Evolutionary conservation across 1,140 invertebrate species (phyloP), one percentile per base, ranked within the genome.

Genomic region (Sogatella furcifera): DNA sequence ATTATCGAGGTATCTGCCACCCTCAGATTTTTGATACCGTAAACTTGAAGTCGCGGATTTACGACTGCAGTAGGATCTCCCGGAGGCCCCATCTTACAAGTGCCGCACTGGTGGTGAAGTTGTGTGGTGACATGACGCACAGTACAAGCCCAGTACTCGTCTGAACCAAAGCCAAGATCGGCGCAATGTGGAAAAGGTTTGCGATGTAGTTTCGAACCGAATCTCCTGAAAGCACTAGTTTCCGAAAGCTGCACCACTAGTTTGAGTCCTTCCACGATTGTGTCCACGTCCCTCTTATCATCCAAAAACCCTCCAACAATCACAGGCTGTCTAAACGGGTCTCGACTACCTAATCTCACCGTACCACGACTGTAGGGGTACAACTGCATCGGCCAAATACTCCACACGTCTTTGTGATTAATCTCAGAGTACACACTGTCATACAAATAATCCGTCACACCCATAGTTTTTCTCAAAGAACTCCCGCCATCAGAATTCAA

Each of bases 1-100:
- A 92, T 88, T 0, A 92, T 74, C 46, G 87, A 88, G 38, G 81
- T 81, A 70, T 93, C 89, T 0, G 80, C 81, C 0, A 92, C 86
- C 24, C 90, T 76, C 28, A 92, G 72, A 21, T 78, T 78, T 13
- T 74, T 69, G 0, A 89, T 68, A 0, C 88, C 88, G 62, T 86
- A 74, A 0, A 92, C 84, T 67, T 74, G 79, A 1, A 94, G 71
- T 22, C 74, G 69, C 2, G 74, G 68, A 68, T 82, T 78, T 31
- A 80, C 74, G 22, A 81, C 78, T 34, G 72, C 69, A 0, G 64
- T 55, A 63, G 80, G 77, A 71, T 92, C 88, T 1, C 65, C 69
- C 0, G 63, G 22, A 0, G 84, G 81, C 0, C 90, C 89, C 90
- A 92, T 92, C 59, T 67, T 69, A 52, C 70, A 72, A 5, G 73